phyloP scores from a whole-genome alignment of 2,888 invertebrate species.

The Drosophila leonis region DNA sequence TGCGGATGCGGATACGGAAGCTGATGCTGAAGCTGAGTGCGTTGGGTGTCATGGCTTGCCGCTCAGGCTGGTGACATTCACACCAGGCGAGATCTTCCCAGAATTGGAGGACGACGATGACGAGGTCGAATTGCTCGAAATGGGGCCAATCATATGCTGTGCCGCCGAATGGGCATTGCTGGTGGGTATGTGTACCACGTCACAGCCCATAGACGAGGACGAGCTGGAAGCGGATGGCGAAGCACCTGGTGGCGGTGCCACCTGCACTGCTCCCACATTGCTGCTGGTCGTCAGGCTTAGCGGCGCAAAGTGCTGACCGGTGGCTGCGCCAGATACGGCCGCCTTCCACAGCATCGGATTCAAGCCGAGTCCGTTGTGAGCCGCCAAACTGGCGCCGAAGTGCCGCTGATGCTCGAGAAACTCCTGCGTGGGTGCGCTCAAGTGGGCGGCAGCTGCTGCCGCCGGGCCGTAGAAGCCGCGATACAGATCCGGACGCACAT shows the following conservation, averaged over 20 bases:
- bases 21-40: conserved; percentile 51
- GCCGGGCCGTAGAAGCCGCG: conserved; percentile 90
- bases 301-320: conserved; percentile 84
- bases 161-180: conserved; percentile 59
- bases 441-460: conserved; percentile 88
- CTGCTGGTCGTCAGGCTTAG: conserved; percentile 84
- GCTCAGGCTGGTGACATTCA: conserved; percentile 82
- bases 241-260: conserved; percentile 85
- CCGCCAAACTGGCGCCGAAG: conserved; percentile 87
- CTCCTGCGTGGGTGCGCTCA: conserved; percentile 84
- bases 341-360: conserved; percentile 85
- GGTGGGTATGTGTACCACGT: conserved; percentile 82
- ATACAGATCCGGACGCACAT: conserved; percentile 92
- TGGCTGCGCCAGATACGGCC: conserved; percentile 83
- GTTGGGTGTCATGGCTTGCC: conserved; percentile 85
- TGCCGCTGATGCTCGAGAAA: conserved; percentile 88
- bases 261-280: conserved; percentile 72
- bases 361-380: conserved; percentile 85
- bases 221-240: conserved; percentile 86
- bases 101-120: conserved; percentile 85
- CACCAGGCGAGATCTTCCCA: conserved; percentile 84
- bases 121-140: conserved; percentile 84
- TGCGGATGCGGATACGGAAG: conserved; percentile 45
- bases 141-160: conserved; percentile 79
- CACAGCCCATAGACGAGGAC: conserved; percentile 85